Base-by-base conservation (phyloP, 2,888 invertebrate species). In the Calameuta filiformis region DNA sequence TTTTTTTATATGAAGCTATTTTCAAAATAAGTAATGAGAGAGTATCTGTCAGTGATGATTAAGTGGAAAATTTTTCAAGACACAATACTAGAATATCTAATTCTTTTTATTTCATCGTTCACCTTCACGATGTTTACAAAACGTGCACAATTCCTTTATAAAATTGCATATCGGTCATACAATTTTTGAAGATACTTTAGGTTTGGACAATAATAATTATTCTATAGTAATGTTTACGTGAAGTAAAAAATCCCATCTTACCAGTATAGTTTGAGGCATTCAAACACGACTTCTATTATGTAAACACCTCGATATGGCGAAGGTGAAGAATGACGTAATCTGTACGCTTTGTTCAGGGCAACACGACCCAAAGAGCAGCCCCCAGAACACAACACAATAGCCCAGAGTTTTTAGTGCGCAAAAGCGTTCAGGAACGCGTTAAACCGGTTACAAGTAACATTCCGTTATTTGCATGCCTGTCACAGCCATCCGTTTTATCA, bases 381-480 rank as follows among this genome's bases (percentile, higher is more conserved):
- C 56, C 56, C 9, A 9, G 56, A 56, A 56, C 9, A 56, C 23
- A 23, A 56, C 56, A 56, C 56, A 56, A 56, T 56, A 56, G 56
- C 23, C 56, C 56, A 56, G 23, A 15, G 56, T 56, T 56, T 56
- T 56, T 6, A 56, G 56, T 56, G 56, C 56, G 1, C 56, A 23
- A 56, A 56, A 23, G 23, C 56, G 73, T 31, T n/a, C 75, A 30
- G 35, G 31, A 75, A n/a, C 76, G 30, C 40, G 68, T 33, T 76
- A 37, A 56, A 37, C 85, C 85, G 85, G 86, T 86, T 86, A 80
- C 76, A 81, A 81, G 79, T 81, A 79, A 81, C 82, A 81, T 81
- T 80, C 79, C 76, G 83, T 81, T 82, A 84, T 83, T 82, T 81
- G 81, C 83, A 80, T 56, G 23, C 15, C 23, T 56, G 56, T 56